phyloP scores from a whole-genome alignment of 2,888 invertebrate genomes.

The Clusia tigrina region DNA sequence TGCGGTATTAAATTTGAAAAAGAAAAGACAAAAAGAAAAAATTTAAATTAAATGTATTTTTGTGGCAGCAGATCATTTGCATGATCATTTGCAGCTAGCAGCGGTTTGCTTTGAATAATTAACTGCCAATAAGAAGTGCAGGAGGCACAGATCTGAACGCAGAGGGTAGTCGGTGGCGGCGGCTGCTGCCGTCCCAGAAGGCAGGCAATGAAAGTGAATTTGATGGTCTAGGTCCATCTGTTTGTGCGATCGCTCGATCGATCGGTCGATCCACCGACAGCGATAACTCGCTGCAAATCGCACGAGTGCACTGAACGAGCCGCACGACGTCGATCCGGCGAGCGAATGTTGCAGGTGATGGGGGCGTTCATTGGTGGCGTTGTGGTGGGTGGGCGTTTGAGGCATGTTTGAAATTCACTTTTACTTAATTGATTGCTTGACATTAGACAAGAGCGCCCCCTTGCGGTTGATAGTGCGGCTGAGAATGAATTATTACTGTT shows the following conservation, averaged over 20 bases:
- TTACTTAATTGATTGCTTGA: slow-evolving; percentile 34
- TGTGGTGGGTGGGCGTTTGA: slow-evolving; percentile 20
- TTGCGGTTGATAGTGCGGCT: slow-evolving; percentile 24
- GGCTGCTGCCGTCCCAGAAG: not conserved
- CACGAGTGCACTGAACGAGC: too few species aligned
- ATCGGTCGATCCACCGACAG: not conserved
- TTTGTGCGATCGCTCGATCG: not conserved
- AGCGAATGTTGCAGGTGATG: slow-evolving; percentile 24
- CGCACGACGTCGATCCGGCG: not conserved
- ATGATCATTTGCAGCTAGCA: not conserved
- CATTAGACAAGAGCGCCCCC: slow-evolving; percentile 25
- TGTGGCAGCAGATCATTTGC: slow-evolving; percentile 1
- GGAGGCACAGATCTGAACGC: too few species aligned
- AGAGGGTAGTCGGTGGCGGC: not conserved
- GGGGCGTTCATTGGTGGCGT: not conserved
- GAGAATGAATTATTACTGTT: slow-evolving; percentile 31
- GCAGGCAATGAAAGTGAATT: slow-evolving; percentile 5
- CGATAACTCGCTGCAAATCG: not conserved
- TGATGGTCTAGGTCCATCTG: not conserved
- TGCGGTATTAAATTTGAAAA: slow-evolving; percentile 8
- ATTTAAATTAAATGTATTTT: not conserved
- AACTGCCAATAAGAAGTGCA: not conserved
- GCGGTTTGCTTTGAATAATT: slow-evolving; percentile 3
- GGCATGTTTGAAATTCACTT: slow-evolving; percentile 28
- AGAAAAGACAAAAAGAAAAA: slow-evolving; percentile 8